These are phyloP conservation scores for Uromys caudimaculatus DNA, from an alignment of 2,797 vertebrate species.

Conservation along the genomic window DNA sequence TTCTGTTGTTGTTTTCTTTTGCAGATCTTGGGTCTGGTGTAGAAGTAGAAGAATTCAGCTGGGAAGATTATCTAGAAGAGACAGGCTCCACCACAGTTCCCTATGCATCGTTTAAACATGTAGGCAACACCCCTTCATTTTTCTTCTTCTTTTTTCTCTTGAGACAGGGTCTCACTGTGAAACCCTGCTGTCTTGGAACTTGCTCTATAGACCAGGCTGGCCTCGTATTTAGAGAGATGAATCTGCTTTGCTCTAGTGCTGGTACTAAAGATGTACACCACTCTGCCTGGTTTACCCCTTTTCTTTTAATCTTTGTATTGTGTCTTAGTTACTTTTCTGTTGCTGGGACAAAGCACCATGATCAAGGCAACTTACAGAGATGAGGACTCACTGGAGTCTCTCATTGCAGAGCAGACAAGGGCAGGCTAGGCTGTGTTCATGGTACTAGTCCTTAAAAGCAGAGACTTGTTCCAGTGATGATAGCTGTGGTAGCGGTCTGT, in stretches of 20 bases:
- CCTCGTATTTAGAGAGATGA: neutral
- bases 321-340: neutral
- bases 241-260: neutral
- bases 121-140: conserved; percentile 86
- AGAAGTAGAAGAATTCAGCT: conserved; percentile 96
- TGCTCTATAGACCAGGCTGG: neutral
- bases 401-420: neutral
- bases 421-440: neutral
- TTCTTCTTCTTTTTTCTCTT: neutral
- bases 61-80: conserved; percentile 99
- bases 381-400: neutral
- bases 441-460: neutral
- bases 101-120: conserved; percentile 97
- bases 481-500: neutral
- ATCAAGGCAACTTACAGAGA: neutral
- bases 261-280: neutral
- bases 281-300: neutral
- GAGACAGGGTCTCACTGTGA: neutral
- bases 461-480: neutral
- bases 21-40: conserved; percentile 94
- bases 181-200: neutral
- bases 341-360: neutral
- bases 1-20: conserved; percentile 64
- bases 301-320: neutral
- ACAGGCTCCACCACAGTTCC: conserved; percentile 94